Conservation (phyloP, 2,113 vertebrate species). For the Accipiter cooperii region DNA sequence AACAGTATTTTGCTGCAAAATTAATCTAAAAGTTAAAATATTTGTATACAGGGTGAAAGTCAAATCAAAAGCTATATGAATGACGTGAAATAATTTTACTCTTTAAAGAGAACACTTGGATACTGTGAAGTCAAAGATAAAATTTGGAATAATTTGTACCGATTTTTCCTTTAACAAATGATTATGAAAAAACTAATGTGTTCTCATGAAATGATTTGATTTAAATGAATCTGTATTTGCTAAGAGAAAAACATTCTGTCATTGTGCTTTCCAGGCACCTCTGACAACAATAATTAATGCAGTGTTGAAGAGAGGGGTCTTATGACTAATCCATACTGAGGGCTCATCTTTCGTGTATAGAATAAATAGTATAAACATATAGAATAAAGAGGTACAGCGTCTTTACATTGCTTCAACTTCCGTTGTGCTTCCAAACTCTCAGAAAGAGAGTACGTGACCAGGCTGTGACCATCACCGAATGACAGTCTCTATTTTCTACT, state of each 20-base stretch:
- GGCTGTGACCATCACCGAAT: not conserved
- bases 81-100: not conserved
- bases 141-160: not conserved
- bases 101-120: not conserved
- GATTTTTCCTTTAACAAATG: not conserved
- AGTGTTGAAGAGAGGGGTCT: not conserved
- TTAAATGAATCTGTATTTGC: not conserved
- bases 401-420: not conserved
- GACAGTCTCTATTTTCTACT: not conserved
- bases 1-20: not conserved
- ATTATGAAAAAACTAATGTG: not conserved
- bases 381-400: not conserved
- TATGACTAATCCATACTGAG: not conserved
- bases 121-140: not conserved
- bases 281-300: not conserved
- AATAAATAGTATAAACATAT: not conserved
- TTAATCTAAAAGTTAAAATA: not conserved
- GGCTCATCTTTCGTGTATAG: not conserved
- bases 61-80: not conserved
- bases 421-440: not conserved
- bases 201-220: not conserved
- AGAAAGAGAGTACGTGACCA: not conserved
- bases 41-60: not conserved
- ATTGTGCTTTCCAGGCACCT: not conserved
- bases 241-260: not conserved